Conservation (phyloP, 2,888 invertebrate species). For the Desoria tigrina region DNA sequence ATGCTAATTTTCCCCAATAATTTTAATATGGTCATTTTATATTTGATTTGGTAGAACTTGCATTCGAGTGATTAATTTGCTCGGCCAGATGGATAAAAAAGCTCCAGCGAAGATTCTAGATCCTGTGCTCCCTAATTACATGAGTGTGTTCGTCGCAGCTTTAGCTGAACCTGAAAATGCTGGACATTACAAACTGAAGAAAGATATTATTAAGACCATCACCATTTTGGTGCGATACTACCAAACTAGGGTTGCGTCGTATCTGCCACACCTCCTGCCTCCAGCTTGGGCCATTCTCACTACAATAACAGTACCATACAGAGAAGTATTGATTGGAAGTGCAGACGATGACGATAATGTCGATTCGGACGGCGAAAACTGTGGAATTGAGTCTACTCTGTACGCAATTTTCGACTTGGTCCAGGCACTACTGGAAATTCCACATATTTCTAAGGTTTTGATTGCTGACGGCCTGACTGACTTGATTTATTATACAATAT, state of each 20-base stretch:
- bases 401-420: constrained; percentile 62
- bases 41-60: constrained; percentile 59
- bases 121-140: constrained; percentile 69
- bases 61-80: constrained; percentile 62
- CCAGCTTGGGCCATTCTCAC: constrained; percentile 68
- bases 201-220: constrained; percentile 50
- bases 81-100: constrained; percentile 62
- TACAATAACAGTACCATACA: constrained; percentile 67
- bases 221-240: constrained; percentile 61
- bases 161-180: constrained; percentile 62
- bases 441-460: constrained; percentile 39
- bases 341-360: constrained; percentile 63
- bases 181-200: constrained; percentile 39
- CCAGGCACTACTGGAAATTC: constrained; percentile 57
- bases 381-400: constrained; percentile 58
- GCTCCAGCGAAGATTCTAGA: constrained; percentile 65
- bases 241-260: constrained; percentile 65
- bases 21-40: too few relatives aligned
- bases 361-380: constrained; percentile 65
- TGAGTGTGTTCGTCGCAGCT: constrained; percentile 65
- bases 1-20: too few relatives aligned
- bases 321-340: constrained; percentile 66
- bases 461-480: constrained; percentile 60
- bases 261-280: constrained; percentile 63
- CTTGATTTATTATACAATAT: constrained; percentile 60